Evolutionary conservation across 2,113 vertebrate species (phyloP).

Genomic region (Tetrax tetrax): DNA sequence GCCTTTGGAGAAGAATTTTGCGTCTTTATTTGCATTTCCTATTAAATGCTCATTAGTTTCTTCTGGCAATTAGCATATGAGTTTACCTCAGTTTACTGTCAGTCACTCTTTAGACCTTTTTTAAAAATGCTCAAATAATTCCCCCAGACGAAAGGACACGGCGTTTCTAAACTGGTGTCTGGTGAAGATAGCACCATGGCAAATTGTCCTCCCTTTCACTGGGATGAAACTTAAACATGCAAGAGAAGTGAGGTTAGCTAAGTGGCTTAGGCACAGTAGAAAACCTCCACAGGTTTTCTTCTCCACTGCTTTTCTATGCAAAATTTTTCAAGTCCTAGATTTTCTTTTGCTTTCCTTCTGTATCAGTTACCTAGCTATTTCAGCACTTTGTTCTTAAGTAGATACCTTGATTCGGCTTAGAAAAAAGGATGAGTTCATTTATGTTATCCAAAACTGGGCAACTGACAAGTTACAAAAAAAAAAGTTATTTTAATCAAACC

Average conservation of each 20-base stretch:
- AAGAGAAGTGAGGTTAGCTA: not conserved
- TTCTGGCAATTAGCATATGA: not conserved
- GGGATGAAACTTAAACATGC: too few relatives aligned
- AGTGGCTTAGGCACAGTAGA: not conserved
- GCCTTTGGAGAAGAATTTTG: not conserved
- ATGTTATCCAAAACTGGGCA: not conserved
- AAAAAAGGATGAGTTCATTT: not conserved
- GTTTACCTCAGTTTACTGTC: not conserved
- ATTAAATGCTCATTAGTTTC: not conserved
- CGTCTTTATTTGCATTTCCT: not conserved
- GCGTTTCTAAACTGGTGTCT: not conserved
- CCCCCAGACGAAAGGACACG: not conserved
- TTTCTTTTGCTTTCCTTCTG: not conserved
- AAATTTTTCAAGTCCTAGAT: not conserved
- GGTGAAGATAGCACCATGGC: rapidly evolving
- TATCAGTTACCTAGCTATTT: not conserved
- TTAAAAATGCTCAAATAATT: not conserved
- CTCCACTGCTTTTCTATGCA: not conserved
- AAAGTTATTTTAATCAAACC: constrained; percentile 35
- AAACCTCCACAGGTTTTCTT: not conserved
- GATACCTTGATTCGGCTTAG: not conserved
- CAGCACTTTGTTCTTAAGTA: not conserved
- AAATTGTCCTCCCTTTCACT: not conserved
- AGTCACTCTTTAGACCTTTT: not conserved
- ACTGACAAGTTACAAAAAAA: not conserved